These are phyloP conservation scores for Hermodice carunculata DNA, from an alignment of 2,888 invertebrate genomes.

Conservation along the genomic window DNA sequence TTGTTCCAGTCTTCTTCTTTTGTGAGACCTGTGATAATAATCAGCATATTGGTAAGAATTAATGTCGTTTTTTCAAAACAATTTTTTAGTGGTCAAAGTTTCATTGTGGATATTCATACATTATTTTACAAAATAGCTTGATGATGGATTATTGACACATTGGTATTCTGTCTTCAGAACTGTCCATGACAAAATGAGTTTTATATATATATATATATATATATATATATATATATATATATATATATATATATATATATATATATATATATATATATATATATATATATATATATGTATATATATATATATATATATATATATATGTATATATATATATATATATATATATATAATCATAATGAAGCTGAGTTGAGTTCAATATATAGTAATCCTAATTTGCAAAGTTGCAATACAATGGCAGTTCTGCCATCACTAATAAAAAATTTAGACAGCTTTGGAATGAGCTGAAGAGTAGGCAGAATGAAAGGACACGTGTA, in stretches of 20 bases:
- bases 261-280: conserved; percentile 13
- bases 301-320: background rate
- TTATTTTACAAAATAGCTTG: no score
- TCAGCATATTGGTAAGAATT: no score
- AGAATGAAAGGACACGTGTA: no score
- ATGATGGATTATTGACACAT: background rate
- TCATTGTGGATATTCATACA: no score
- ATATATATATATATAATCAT: conserved; percentile 1
- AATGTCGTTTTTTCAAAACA: no score
- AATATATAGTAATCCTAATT: background rate
- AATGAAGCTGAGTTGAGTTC: background rate
- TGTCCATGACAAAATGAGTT: background rate
- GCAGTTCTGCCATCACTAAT: no score
- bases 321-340: conserved; percentile 6
- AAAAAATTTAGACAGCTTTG: no score
- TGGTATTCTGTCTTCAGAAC: background rate
- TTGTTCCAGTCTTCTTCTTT: no score
- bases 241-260: conserved; percentile 10
- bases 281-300: conserved; percentile 14
- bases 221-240: conserved; percentile 8
- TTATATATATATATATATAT: conserved; percentile 1
- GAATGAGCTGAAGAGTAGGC: no score
- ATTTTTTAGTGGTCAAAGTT: no score
- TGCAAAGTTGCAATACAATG: no score
- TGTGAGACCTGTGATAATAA: no score